Evolutionary conservation across 1,140 invertebrate genomes (phyloP).

Genomic region (Batillaria attramentaria): DNA sequence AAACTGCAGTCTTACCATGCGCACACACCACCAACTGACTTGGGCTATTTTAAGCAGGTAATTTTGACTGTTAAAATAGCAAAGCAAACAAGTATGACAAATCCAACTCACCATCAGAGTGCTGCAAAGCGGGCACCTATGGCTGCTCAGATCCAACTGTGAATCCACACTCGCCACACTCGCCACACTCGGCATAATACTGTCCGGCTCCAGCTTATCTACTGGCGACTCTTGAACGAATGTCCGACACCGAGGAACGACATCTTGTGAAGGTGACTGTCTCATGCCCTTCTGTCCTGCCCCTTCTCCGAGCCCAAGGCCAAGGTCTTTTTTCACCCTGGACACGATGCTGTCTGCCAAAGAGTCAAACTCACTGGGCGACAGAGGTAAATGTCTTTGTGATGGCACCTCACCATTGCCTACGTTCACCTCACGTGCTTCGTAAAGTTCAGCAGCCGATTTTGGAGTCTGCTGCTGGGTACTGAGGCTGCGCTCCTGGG

Average conservation of each 20-base stretch:
- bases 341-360: slow-evolving; percentile 48
- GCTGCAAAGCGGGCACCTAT: slow-evolving; percentile 46
- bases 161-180: neutral
- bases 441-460: no score
- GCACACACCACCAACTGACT: neutral
- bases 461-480: no score
- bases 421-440: no score
- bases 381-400: slow-evolving; percentile 27
- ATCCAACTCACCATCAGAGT: slow-evolving; percentile 51
- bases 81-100: neutral
- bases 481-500: neutral
- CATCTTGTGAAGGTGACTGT: no score
- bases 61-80: neutral
- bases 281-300: no score
- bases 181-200: neutral
- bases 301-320: slow-evolving; percentile 1
- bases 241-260: neutral
- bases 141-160: slow-evolving; percentile 39
- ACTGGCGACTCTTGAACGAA: neutral
- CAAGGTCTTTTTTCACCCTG: slow-evolving; percentile 43
- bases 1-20: neutral
- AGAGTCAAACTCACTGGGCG: slow-evolving; percentile 48
- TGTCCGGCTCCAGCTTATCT: neutral
- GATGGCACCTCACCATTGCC: no score
- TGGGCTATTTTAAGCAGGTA: neutral